These are phyloP conservation scores for Temnothorax curvispinosus DNA, from an alignment of 1,140 invertebrate genomes.

Conservation along the genomic window DNA sequence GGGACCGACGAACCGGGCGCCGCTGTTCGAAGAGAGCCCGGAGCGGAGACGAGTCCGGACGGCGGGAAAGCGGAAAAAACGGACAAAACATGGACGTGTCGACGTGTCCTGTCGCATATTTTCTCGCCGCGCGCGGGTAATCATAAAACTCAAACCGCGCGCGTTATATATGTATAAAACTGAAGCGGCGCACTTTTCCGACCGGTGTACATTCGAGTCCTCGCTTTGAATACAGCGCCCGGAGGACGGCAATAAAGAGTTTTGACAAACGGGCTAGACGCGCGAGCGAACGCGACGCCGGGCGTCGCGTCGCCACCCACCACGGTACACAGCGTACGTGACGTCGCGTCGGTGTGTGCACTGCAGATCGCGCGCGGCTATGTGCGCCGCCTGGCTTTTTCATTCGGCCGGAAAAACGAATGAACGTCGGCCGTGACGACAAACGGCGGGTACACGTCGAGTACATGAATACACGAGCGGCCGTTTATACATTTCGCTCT, in stretches of 20 bases:
- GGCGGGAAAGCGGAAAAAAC: not conserved
- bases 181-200: constrained; percentile 76
- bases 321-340: not conserved
- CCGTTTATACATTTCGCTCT: constrained; percentile 69
- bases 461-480: constrained; percentile 72
- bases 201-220: constrained; percentile 72
- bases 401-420: constrained; percentile 76
- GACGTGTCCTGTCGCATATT: constrained; percentile 67
- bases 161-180: constrained; percentile 73
- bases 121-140: constrained; percentile 63
- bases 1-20: constrained; percentile 52
- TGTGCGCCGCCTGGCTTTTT: constrained; percentile 68
- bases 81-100: constrained; percentile 52
- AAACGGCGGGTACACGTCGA: constrained; percentile 76
- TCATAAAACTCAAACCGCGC: constrained; percentile 74
- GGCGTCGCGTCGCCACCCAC: constrained; percentile 49
- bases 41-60: constrained; percentile 2
- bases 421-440: constrained; percentile 74
- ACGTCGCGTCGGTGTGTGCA: not conserved
- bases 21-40: constrained; percentile 39
- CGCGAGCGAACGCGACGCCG: constrained; percentile 45
- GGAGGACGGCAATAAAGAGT: constrained; percentile 79
- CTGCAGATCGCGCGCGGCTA: constrained; percentile 43
- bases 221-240: constrained; percentile 78
- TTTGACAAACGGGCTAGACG: constrained; percentile 76